Evolutionary conservation across 2,797 vertebrate genomes (phyloP).

Genomic region (Smutsia temminckii): DNA sequence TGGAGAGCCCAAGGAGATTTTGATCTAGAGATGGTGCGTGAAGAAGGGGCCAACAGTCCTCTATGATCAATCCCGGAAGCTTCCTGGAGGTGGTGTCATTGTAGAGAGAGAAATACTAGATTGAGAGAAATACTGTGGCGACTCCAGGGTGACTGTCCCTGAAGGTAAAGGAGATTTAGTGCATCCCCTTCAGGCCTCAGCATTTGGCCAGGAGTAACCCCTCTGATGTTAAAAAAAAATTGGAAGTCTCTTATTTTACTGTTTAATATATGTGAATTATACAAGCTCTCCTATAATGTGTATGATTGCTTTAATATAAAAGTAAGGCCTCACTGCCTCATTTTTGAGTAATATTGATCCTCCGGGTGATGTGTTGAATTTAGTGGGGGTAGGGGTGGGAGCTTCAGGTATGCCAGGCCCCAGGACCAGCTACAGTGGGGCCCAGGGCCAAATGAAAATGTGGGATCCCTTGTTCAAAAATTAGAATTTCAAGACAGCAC

Average conservation of each 20-base stretch:
- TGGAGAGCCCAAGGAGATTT: neutral
- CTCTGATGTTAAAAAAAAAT: neutral
- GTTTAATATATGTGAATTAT: constrained; percentile 7
- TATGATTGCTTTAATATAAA: neutral
- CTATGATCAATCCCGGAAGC: neutral
- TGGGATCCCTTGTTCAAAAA: neutral
- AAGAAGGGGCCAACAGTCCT: neutral
- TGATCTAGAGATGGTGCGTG: neutral
- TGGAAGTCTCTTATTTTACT: neutral
- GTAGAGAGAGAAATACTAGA: neutral
- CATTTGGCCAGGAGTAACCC: neutral
- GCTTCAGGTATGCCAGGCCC: neutral
- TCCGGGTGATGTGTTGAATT: neutral
- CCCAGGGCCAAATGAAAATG: neutral
- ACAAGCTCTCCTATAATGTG: neutral
- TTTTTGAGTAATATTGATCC: neutral
- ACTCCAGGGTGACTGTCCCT: neutral
- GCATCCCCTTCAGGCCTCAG: neutral
- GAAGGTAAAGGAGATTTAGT: neutral
- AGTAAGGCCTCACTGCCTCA: neutral
- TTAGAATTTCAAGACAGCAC: neutral
- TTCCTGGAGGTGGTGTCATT: neutral
- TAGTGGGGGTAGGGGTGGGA: neutral
- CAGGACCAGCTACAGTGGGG: neutral
- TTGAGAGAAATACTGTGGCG: neutral